Evolutionary conservation across 1,140 invertebrate genomes (phyloP).

Genomic region (Euwallacea fornicatus): DNA sequence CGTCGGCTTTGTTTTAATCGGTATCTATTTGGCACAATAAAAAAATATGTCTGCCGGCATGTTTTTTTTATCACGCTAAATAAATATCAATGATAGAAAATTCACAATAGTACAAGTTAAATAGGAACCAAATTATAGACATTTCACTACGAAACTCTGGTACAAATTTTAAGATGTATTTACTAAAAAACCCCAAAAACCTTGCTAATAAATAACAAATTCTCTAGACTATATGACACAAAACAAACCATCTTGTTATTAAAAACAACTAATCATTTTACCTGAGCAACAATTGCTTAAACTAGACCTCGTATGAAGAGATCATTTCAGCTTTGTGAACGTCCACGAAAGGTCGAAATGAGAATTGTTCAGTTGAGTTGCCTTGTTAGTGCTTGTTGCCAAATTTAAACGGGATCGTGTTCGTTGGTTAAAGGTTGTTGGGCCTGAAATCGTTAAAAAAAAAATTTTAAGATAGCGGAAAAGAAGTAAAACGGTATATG

Average conservation of each 20-base stretch:
- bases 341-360: slow-evolving; percentile 28
- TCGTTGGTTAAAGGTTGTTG: slow-evolving; percentile 72
- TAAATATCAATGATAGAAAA: too few species aligned
- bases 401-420: slow-evolving; percentile 64
- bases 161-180: too few species aligned
- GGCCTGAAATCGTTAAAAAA: slow-evolving; percentile 58
- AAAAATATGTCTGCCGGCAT: too few species aligned
- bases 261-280: slow-evolving; percentile 21
- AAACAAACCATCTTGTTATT: neutral
- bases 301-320: neutral
- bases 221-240: slow-evolving; percentile 4
- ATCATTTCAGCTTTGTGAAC: neutral
- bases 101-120: neutral
- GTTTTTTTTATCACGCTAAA: too few species aligned
- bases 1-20: too few species aligned
- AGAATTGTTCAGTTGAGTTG: slow-evolving; percentile 31
- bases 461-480: neutral
- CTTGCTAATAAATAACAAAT: neutral
- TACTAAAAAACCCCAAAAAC: too few species aligned
- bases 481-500: neutral
- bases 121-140: neutral
- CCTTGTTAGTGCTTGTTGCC: slow-evolving; percentile 29
- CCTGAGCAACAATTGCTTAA: slow-evolving; percentile 28
- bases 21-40: too few species aligned
- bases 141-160: neutral